Evolutionary conservation across 2,797 vertebrate species (phyloP).

Genomic region (Oreonectes daqikongensis): DNA sequence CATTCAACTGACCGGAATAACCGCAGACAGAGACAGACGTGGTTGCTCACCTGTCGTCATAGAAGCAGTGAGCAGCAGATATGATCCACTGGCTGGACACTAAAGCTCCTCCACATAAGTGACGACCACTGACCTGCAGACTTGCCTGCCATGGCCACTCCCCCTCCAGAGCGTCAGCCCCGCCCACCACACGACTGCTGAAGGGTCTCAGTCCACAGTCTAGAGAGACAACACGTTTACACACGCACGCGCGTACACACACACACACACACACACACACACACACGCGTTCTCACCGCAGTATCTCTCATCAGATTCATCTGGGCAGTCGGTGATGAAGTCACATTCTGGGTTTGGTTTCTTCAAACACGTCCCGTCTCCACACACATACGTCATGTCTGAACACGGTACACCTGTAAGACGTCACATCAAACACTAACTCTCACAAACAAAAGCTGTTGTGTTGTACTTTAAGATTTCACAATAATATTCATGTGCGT

Average conservation of each 20-base stretch:
- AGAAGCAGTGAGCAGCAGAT: conserved; percentile 92
- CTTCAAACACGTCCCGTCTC: conserved; percentile 87
- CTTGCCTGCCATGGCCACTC: conserved; percentile 98
- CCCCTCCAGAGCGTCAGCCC: conserved; percentile 79
- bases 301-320: conserved; percentile 84
- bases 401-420: conserved; percentile 82
- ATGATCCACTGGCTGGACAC: conserved; percentile 89
- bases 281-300: conserved; percentile 67
- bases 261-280: too few relatives aligned
- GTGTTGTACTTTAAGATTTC: too few relatives aligned
- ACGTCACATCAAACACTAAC: background rate
- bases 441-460: too few relatives aligned
- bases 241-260: background rate
- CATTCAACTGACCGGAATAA: background rate
- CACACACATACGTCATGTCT: conserved; percentile 86
- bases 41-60: conserved; percentile 82
- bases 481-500: background rate
- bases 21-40: background rate
- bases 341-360: conserved; percentile 92
- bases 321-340: conserved; percentile 80
- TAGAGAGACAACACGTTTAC: conserved; percentile 58
- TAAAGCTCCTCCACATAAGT: conserved; percentile 89
- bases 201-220: conserved; percentile 87
- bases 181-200: conserved; percentile 83
- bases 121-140: conserved; percentile 84